Base-by-base conservation (phyloP, 1,140 invertebrate genomes). In the Monochamus saltuarius region DNA sequence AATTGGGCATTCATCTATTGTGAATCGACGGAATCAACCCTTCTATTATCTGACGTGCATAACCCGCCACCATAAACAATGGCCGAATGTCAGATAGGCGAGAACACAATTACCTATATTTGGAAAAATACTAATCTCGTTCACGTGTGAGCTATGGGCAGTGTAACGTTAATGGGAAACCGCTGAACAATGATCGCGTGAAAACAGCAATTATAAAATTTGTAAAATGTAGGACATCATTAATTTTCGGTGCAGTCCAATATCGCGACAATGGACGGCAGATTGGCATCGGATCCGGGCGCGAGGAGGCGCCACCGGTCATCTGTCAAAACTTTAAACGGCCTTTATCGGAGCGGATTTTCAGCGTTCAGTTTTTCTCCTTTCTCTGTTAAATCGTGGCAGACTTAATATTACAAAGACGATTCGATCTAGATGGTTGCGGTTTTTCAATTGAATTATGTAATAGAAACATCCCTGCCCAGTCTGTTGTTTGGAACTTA, bases 81-180 rank as follows among this genome's bases (percentile, higher is more conserved):
- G 49, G 57, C 40, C 19, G 40, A 58, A 59, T 64, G 65, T 62
- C 62, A 65, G 67, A 69, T 69, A 69, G 62, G 42, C 59, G 51
- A 29, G 22, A 62, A 69, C 65, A 66, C 67, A 69, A 69, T 69
- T 69, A 69, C 56, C 67, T 64, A 64, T 60, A 69, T 69, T 69
- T 56, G 61, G 56, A 69, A 69, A 69, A 69, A 69, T 69, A 67
- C 57, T 67, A 69, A 69, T 69, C 65, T 56, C 62, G 57, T 60
- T 57, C 56, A 60, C 59, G 57, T 55, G 50, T 64, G 56, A 64
- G 50, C 56, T 64, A 56, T 59, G 56, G 56, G 59, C 57, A 59
- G 56, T 59, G 61, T 64, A 40, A 36, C 50, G 39, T 59, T 60
- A 55, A 59, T 59, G 50, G 54, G 57, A 59, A 59, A 64, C 51